Evolutionary conservation across 2,797 vertebrate genomes (phyloP).

Genomic region (Micromesistius poutassou): DNA sequence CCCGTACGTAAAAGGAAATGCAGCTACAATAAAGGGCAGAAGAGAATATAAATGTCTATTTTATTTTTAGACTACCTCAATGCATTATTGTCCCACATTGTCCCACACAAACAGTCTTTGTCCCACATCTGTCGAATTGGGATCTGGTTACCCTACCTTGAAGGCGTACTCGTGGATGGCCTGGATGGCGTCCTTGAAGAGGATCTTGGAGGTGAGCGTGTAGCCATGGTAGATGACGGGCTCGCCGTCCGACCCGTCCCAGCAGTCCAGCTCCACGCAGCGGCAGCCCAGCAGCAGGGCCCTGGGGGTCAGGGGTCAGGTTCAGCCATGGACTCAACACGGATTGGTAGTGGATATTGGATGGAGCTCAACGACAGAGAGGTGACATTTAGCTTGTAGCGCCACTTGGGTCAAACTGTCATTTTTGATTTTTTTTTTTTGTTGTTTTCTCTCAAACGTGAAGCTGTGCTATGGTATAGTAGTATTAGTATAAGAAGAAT

Average conservation of each 20-base stretch:
- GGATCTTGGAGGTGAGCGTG: conserved; percentile 93
- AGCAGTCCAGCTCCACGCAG: conserved; percentile 94
- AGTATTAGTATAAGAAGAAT: not conserved
- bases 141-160: conserved; percentile 65
- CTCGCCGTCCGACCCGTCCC: conserved; percentile 88
- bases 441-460: too few relatives aligned
- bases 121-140: too few relatives aligned
- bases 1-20: too few relatives aligned
- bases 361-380: too few relatives aligned
- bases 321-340: not conserved
- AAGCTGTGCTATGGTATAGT: not conserved
- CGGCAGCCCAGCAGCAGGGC: conserved; percentile 93
- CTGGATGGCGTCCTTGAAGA: conserved; percentile 88
- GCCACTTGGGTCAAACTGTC: not conserved
- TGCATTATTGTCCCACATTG: too few relatives aligned
- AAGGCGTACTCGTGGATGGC: conserved; percentile 93
- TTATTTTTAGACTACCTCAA: too few relatives aligned
- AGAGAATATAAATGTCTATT: too few relatives aligned
- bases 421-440: too few relatives aligned
- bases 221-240: conserved; percentile 95
- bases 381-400: not conserved
- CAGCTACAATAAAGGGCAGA: too few relatives aligned
- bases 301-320: conserved; percentile 60
- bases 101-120: too few relatives aligned
- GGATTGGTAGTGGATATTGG: too few relatives aligned